phyloP scores from a whole-genome alignment of 1,140 invertebrate genomes.

The Psix sp. region DNA sequence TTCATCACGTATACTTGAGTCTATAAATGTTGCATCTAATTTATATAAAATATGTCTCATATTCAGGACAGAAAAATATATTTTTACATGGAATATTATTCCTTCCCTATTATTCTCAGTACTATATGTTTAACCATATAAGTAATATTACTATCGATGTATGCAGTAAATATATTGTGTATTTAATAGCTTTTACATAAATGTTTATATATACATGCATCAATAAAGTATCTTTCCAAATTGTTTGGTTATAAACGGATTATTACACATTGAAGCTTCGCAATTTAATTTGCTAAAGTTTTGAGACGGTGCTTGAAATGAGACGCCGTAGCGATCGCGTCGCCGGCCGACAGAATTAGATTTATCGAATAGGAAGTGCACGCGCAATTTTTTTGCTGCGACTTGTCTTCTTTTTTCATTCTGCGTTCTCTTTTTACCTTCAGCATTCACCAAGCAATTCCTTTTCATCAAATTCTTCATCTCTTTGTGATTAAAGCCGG shows the following conservation, averaged over 20 bases:
- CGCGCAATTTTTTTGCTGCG: conserved; percentile 20
- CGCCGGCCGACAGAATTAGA: conserved; percentile 42
- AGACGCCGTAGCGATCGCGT: conserved; percentile 42
- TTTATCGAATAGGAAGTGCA: conserved; percentile 30
- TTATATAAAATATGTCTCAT: too few species aligned
- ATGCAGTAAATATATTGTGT: too few species aligned
- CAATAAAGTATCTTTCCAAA: background rate
- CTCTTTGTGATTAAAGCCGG: conserved; percentile 46
- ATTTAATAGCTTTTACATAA: background rate
- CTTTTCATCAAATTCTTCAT: conserved; percentile 57
- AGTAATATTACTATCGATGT: too few species aligned
- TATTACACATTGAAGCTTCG: conserved; percentile 16
- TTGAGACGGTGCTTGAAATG: conserved; percentile 23
- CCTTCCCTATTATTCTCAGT: too few species aligned
- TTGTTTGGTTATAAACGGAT: conserved; percentile 10
- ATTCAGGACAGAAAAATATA: too few species aligned
- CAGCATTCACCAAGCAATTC: conserved; percentile 46
- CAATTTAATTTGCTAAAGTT: conserved; percentile 40
- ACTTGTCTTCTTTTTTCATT: background rate
- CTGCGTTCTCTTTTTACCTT: conserved; percentile 8
- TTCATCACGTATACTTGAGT: too few species aligned
- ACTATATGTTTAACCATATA: too few species aligned
- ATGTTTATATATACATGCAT: background rate
- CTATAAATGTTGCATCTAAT: too few species aligned
- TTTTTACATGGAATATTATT: too few species aligned